A percentile compares a stretch with the other conserved stretches of the same genome.
phyloP scores from a whole-genome alignment of 2,888 invertebrate species.

The Agrochola lota region DNA sequence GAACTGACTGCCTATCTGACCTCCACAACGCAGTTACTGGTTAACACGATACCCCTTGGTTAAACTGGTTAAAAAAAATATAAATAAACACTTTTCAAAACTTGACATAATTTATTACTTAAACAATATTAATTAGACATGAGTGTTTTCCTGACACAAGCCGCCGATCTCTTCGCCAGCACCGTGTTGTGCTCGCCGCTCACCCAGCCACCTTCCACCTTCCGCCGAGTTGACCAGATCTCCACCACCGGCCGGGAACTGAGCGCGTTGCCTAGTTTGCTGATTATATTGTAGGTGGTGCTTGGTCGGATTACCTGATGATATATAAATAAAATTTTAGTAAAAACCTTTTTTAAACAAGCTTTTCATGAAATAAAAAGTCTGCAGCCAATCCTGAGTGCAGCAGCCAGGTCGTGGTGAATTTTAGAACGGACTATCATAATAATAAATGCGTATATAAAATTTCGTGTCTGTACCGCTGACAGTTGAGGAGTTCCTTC shows the following conservation, averaged over 20 bases:
- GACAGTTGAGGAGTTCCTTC: no score
- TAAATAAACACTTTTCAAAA: no score
- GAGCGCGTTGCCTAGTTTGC: constrained; percentile 73
- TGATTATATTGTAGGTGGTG: constrained; percentile 72
- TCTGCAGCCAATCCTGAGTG: no score
- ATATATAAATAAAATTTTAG: background rate
- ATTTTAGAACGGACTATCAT: no score
- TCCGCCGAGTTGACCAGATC: constrained; percentile 66
- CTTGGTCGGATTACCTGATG: constrained; percentile 80
- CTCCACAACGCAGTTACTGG: no score
- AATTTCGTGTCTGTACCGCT: no score
- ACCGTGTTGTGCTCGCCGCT: constrained; percentile 69
- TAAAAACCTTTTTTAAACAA: no score
- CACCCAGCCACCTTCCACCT: constrained; percentile 59
- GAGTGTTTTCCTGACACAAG: background rate
- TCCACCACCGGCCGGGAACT: constrained; percentile 75
- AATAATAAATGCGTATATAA: no score
- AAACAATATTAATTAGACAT: background rate
- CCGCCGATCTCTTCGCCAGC: background rate
- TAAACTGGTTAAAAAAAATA: background rate
- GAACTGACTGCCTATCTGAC: no score
- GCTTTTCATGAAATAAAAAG: no score
- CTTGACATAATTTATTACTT: background rate
- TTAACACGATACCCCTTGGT: no score
- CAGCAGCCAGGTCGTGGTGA: no score